Base-by-base conservation (phyloP, 1,140 invertebrate genomes). In the Phthorimaea operculella region DNA sequence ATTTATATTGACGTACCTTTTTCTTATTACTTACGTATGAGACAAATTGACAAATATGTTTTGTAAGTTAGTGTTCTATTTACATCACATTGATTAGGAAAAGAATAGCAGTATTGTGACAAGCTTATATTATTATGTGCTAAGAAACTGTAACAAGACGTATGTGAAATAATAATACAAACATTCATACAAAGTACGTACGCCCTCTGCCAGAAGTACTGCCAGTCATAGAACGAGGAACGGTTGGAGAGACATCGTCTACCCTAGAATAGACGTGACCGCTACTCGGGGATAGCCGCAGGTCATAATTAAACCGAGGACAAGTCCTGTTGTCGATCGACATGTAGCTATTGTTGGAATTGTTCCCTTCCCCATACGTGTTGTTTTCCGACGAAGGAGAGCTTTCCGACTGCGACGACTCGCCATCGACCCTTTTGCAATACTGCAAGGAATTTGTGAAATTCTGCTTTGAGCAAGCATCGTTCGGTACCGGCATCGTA, bases 311-410 rank as follows among this genome's bases (percentile, higher is more conserved):
- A 82, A 82, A 82, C 63, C 82, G 82, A 67, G 79, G 69, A 76
- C 79, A 83, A 69, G 79, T 75, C 63, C 77, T 76, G 68, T 84
- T 84, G 65, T 85, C 82, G 63, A 85, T 85, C 59, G 82, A 85
- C 79, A 85, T 83, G 69, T 85, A 85, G 75, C 79, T 85, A 80
- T 85, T 85, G 77, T 85, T 85, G 59, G 82, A 85, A 72, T 83
- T 74, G 66, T 83, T 80, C 64, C 78, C 79, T 75, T 85, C 82
- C 52, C 79, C 79, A 66, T 80, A 85, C 66, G 77, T 79, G 66
- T 80, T 83, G 64, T 74, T 75, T 54, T 85, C 82, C 11, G 82
- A 85, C 10, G 82, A 85, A 55, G 79, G 79, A 55, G 82, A 85
- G 62, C 74, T 85, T 68, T 82, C 82, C 65, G 80, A 77, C 55